phyloP scores from a whole-genome alignment of 2,888 invertebrate species.

The Oscheius sp. region DNA sequence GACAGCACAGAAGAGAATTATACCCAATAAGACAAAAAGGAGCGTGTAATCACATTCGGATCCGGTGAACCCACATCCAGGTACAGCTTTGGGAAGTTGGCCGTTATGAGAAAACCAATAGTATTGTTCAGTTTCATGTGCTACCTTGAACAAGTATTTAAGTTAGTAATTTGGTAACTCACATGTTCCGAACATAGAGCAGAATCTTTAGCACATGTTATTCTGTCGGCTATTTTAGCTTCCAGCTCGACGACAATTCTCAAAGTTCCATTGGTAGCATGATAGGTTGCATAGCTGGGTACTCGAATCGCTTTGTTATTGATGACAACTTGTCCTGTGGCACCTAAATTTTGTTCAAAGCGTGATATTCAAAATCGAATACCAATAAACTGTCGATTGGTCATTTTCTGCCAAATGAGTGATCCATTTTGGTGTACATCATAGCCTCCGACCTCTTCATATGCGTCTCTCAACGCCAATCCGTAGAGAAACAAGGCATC shows the following conservation, averaged over 20 bases:
- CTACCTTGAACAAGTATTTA: constrained; percentile 48
- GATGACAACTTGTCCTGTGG: constrained; percentile 72
- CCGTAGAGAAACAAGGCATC: constrained; percentile 71
- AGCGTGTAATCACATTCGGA: constrained; percentile 66
- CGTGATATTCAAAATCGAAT: background rate
- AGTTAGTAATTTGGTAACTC: background rate
- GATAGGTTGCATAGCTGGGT: constrained; percentile 71
- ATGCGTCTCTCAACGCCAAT: constrained; percentile 69
- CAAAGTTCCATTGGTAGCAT: constrained; percentile 64
- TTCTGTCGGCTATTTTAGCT: constrained; percentile 65
- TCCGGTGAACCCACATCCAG: constrained; percentile 68
- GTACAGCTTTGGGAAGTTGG: constrained; percentile 63
- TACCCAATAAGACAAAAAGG: constrained; percentile 57
- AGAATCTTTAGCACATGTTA: constrained; percentile 62
- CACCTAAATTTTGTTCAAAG: constrained; percentile 46
- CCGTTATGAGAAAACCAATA: constrained; percentile 68
- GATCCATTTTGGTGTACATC: constrained; percentile 67
- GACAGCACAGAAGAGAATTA: constrained; percentile 54
- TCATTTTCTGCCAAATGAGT: constrained; percentile 69
- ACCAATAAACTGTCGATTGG: constrained; percentile 69
- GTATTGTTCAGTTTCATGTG: constrained; percentile 66
- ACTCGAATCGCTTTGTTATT: constrained; percentile 72
- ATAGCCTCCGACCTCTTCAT: constrained; percentile 60
- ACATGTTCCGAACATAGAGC: constrained; percentile 72
- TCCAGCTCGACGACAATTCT: constrained; percentile 70